phyloP scores from a whole-genome alignment of 1,140 invertebrate genomes.

The Heliothis subflexa region DNA sequence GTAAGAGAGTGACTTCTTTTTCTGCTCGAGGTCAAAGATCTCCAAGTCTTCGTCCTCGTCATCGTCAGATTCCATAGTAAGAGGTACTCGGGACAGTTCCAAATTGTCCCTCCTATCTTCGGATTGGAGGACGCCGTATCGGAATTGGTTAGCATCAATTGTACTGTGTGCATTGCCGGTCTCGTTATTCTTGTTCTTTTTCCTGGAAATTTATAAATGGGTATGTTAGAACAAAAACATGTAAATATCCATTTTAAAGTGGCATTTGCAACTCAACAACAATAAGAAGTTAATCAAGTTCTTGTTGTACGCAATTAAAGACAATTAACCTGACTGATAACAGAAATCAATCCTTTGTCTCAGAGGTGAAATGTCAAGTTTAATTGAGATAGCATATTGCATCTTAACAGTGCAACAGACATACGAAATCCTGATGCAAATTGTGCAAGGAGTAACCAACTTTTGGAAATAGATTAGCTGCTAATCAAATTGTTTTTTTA shows the following conservation, averaged over 20 bases:
- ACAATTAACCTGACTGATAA: neutral
- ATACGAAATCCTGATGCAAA: too few relatives aligned
- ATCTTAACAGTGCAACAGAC: too few relatives aligned
- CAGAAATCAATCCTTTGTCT: neutral
- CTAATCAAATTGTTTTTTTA: too few relatives aligned
- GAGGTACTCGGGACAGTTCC: constrained; percentile 76
- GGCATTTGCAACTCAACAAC: too few relatives aligned
- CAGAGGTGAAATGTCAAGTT: neutral
- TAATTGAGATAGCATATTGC: neutral
- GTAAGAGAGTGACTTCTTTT: constrained; percentile 79
- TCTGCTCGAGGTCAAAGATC: constrained; percentile 82
- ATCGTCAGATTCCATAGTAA: constrained; percentile 82
- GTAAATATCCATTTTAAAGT: too few relatives aligned
- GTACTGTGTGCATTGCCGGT: constrained; percentile 65
- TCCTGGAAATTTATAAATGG: constrained; percentile 66
- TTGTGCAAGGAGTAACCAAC: too few relatives aligned
- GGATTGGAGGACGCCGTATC: constrained; percentile 79
- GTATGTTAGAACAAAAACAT: neutral
- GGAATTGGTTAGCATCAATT: constrained; percentile 76
- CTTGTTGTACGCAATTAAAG: neutral
- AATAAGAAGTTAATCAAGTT: too few relatives aligned
- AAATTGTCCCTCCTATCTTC: constrained; percentile 76
- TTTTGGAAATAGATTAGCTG: too few relatives aligned
- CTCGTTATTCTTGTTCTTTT: constrained; percentile 74
- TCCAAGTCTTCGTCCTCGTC: constrained; percentile 82